phyloP scores from a whole-genome alignment of 1,140 invertebrate species.

The Conus betulinus region DNA sequence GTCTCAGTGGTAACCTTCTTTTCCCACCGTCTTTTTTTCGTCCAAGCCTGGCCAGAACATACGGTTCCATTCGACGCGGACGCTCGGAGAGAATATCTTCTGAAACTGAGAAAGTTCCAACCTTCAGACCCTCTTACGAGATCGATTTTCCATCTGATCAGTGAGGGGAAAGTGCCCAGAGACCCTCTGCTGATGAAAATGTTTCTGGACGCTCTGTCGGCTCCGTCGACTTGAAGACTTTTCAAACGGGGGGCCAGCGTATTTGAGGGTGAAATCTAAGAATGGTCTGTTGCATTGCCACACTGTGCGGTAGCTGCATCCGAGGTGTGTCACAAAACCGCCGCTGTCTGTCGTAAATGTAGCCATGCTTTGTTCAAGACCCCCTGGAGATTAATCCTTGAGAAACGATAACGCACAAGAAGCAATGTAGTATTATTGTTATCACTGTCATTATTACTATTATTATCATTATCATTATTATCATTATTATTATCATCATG shows the following conservation, averaged over 20 bases:
- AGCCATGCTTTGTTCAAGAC: too few species aligned
- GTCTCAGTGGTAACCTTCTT: not conserved
- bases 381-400: too few species aligned
- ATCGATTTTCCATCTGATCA: not conserved
- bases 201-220: not conserved
- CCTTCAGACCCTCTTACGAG: not conserved
- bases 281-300: too few species aligned
- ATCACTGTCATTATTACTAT: not conserved
- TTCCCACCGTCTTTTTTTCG: not conserved
- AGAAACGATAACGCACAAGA: too few species aligned
- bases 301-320: too few species aligned
- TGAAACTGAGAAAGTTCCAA: not conserved
- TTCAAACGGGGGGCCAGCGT: too few species aligned
- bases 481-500: not conserved
- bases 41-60: not conserved
- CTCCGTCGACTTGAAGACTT: not conserved
- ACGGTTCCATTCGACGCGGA: not conserved
- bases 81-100: not conserved
- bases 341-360: too few species aligned
- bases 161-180: not conserved
- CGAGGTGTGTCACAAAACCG: too few species aligned
- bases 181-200: not conserved
- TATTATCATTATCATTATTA: not conserved
- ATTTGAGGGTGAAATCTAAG: too few species aligned
- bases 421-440: not conserved